Evolutionary conservation across 1,140 invertebrate genomes (phyloP).

Genomic region (Drosophila watanabei): DNA sequence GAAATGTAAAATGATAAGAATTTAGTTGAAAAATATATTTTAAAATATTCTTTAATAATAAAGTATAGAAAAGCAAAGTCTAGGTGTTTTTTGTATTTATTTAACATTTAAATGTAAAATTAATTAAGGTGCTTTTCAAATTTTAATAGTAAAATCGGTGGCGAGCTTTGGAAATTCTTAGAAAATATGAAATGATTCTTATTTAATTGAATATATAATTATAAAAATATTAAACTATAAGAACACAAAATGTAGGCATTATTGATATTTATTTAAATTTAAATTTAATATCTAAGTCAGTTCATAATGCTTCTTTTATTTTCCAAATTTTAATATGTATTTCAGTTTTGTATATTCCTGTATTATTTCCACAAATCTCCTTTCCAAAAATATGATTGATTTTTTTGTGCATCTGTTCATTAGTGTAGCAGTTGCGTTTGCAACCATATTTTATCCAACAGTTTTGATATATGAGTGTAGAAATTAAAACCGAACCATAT

Average conservation of each 20-base stretch:
- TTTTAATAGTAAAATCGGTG: too few relatives aligned
- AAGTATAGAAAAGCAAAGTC: neutral
- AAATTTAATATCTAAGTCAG: too few relatives aligned
- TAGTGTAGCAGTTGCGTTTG: constrained; percentile 5
- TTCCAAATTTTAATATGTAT: neutral
- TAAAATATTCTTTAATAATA: too few relatives aligned
- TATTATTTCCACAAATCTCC: too few relatives aligned
- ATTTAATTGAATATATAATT: neutral
- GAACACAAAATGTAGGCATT: too few relatives aligned
- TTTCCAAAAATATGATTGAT: constrained; percentile 7
- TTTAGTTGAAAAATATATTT: too few relatives aligned
- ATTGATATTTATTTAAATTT: neutral
- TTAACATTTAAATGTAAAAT: neutral
- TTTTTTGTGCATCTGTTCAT: constrained; percentile 19
- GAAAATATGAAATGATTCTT: too few relatives aligned
- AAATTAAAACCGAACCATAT: constrained; percentile 37
- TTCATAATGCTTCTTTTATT: neutral
- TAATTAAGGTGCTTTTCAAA: neutral
- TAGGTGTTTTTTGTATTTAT: neutral
- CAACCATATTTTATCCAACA: constrained; percentile 15
- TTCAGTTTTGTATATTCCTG: too few relatives aligned
- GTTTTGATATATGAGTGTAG: constrained; percentile 30
- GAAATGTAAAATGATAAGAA: neutral
- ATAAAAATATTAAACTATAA: too few relatives aligned
- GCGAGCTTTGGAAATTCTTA: too few relatives aligned